phyloP scores from a whole-genome alignment of 2,113 vertebrate species.

The Dolichallabes microphthalmus region DNA sequence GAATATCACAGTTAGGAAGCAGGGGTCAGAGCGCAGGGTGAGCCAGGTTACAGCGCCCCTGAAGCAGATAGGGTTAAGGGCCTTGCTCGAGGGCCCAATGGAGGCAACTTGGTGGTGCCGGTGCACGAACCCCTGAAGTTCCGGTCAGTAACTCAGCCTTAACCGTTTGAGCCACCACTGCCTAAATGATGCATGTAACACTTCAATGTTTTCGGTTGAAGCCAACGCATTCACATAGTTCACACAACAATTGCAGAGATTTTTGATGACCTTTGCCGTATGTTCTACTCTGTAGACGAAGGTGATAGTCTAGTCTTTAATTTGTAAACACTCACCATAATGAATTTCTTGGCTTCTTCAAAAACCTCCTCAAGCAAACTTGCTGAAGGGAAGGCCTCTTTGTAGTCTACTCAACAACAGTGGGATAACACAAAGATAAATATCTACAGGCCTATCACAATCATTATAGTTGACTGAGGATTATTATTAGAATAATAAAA shows the following conservation, averaged over 20 bases:
- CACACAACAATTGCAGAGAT: background rate
- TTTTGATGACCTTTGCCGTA: background rate
- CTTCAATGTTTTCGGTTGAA: background rate
- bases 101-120: too few species aligned
- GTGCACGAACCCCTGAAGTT: too few species aligned
- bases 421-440: slow-evolving; percentile 9
- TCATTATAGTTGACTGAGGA: too few species aligned
- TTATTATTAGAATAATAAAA: background rate
- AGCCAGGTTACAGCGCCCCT: too few species aligned
- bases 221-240: background rate
- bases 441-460: background rate
- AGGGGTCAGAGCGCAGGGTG: too few species aligned
- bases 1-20: too few species aligned
- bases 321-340: slow-evolving; percentile 67
- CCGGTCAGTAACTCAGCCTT: too few species aligned
- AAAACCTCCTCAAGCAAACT: slow-evolving; percentile 41
- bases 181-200: background rate
- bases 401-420: slow-evolving; percentile 67
- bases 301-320: background rate
- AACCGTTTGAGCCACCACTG: too few species aligned
- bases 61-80: too few species aligned
- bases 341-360: slow-evolving; percentile 64
- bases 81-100: too few species aligned
- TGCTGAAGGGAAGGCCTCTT: slow-evolving; percentile 73
- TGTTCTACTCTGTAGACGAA: background rate